A percentile compares a stretch with the other conserved stretches of the same genome.
Conservation (phyloP, 2,113 vertebrate species). For the Austrofundulus limnaeus region DNA sequence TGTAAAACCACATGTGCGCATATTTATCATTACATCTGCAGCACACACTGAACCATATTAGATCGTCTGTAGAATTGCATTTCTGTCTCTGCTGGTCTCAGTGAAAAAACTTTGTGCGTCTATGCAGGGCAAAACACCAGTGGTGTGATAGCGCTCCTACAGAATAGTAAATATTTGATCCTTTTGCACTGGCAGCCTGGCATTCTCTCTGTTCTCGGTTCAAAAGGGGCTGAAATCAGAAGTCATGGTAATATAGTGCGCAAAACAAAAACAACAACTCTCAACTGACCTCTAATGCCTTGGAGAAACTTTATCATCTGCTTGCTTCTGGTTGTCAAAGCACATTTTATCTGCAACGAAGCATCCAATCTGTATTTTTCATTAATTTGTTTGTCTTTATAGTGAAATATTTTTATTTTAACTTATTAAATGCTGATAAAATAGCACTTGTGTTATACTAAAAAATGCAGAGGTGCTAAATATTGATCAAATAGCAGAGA, state of each 20-base stretch:
- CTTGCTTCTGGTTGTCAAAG: background rate
- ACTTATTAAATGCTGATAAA: too few species aligned
- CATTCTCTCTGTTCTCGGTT: conserved; percentile 16
- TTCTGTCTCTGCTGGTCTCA: conserved; percentile 26
- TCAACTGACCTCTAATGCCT: conserved; percentile 6
- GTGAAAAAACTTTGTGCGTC: conserved; percentile 34
- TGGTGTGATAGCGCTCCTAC: conserved; percentile 25
- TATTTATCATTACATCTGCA: conserved; percentile 32
- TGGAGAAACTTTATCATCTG: background rate
- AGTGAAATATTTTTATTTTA: background rate
- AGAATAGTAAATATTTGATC: conserved; percentile 55
- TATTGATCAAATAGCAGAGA: too few species aligned
- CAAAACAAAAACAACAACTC: conserved; percentile 15
- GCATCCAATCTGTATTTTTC: background rate
- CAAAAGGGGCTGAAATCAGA: conserved; percentile 36
- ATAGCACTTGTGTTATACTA: too few species aligned
- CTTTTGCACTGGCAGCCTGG: conserved; percentile 20
- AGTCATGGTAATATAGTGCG: conserved; percentile 24
- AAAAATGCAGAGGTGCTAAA: too few species aligned
- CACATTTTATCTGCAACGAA: background rate
- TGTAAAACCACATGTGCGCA: conserved; percentile 4
- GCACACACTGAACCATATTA: conserved; percentile 13
- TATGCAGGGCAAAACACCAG: conserved; percentile 26
- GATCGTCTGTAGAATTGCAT: conserved; percentile 29
- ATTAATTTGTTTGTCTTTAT: too few species aligned